A percentile compares a stretch with the other conserved stretches of the same genome.
These are phyloP conservation scores for Liposcelis brunnea DNA, from an alignment of 2,888 invertebrate genomes.

Conservation along the genomic window DNA sequence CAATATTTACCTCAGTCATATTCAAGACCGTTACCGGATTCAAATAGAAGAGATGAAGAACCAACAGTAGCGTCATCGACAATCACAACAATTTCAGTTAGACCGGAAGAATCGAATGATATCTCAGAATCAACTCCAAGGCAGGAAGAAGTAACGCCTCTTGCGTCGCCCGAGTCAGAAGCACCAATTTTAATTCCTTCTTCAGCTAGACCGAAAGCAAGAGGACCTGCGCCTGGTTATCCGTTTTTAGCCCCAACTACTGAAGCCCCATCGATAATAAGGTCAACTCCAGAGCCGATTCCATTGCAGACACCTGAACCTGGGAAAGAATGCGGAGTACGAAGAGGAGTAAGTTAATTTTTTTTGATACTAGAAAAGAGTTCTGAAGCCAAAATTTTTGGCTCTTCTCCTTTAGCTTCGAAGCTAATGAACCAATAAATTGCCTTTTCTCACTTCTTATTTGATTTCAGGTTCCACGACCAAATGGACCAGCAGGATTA, in stretches of 20 bases:
- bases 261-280: constrained; percentile 16
- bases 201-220: constrained; percentile 13
- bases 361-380: too few species aligned
- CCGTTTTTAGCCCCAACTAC: constrained; percentile 18
- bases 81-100: background rate
- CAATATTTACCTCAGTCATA: background rate
- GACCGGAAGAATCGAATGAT: background rate
- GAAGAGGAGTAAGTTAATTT: constrained; percentile 24
- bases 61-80: background rate
- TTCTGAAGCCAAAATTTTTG: background rate
- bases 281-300: background rate
- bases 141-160: background rate
- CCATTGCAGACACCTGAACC: constrained; percentile 16
- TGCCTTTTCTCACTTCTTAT: background rate
- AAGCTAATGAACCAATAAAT: background rate
- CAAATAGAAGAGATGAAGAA: background rate
- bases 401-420: background rate
- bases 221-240: constrained; percentile 21
- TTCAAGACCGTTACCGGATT: constrained; percentile 1
- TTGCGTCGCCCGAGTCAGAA: constrained; percentile 3
- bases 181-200: constrained; percentile 8
- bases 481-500: constrained; percentile 31
- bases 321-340: constrained; percentile 25
- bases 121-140: constrained; percentile 1
- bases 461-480: constrained; percentile 28